Evolutionary conservation across 1,140 invertebrate species (phyloP), one percentile per base, ranked within the genome.

Genomic region (Saccostrea echinata): DNA sequence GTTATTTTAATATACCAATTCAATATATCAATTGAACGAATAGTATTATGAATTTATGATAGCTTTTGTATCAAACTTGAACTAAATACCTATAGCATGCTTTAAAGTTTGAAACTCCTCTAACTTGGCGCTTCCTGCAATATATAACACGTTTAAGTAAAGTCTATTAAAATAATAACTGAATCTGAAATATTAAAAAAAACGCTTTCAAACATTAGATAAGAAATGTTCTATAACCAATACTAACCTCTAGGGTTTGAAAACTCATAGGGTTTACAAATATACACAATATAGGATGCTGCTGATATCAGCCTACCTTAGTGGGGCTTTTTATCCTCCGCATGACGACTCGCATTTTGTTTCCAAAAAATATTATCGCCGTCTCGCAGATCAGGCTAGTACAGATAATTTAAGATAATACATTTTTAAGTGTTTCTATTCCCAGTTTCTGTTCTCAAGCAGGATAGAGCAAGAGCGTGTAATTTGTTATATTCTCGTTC

Each of bases 371-470:
- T 24, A 68, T 33, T 76, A 76, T 76, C 68, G 68, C 27, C 11
- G 68, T 30, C 33, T 76, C 68, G 33, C 13, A 76, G 68, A 30
- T 27, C 68, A 76, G 30, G 68, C 68, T 64, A 76, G 27, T 76
- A 76, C 68, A 33, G 68, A 76, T 33, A 76, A 76, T 76, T 76
- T 76, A 76, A 76, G 68, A 76, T 76, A 76, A 76, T 76, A 30
- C 68, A 76, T 76, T 76, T 76, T 76, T 76, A 76, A 76, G 68
- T 76, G 68, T 33, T 76, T 76, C 68, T 76, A 76, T 76, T 76
- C 68, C 24, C 27, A 76, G 68, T 33, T 27, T 76, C 24, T 76
- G 27, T 76, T 30, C 68, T 76, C 27, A 33, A 33, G 68, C 27
- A 30, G 68, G 33, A 33, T 76, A 76, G 68, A 76, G 33, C 68